Base-by-base conservation (phyloP, 2,888 invertebrate genomes). In the Galerucella nymphaeae region DNA sequence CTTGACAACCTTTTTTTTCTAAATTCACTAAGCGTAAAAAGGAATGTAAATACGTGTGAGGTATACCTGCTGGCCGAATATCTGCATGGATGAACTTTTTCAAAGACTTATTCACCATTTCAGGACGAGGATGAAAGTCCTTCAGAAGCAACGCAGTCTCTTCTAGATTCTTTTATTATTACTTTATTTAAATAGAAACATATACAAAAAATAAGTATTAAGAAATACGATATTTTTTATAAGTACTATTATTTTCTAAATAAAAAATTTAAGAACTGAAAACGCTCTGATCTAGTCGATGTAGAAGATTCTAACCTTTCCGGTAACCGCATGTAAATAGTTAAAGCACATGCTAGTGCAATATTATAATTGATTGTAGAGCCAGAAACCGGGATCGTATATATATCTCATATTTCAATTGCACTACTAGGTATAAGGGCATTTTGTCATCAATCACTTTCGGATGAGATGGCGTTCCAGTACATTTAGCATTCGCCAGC, bases 371-470 rank as follows among this genome's bases (percentile, higher is more conserved):
- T 82, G 82, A 82, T 83, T 77, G 82, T 79, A 80, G 18, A 41
- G 18, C 79, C 79, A 78, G 70, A 75, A 81, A 79, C 79, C 76
- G 79, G 78, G 79, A 79, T 78, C 81, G 80, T 83, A 83, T 38
- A 23, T 23, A 38, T 82, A 84, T 84, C 83, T 84, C 84, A 84
- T 84, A 86, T 85, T 86, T 86, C 86, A 86, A 86, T 85, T 84
- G 84, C 84, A 82, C 83, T 85, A 82, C 83, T 85, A 84, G 85
- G 84, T 85, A 83, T 82, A 84, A 85, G 85, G 85, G 85, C 84
- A 85, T 85, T 84, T 81, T 83, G 82, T 84, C 85, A 87, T 87
- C 86, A 85, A 86, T 87, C 86, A 86, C 86, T 87, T 82, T 85
- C 86, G 86, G 86, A 83, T 86, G 86, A 84, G 80, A 83, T 84